Percentiles rank a stretch among this genome's conserved stretches.
Evolutionary conservation across 1,140 invertebrate species (phyloP).

Genomic region (Cydia pomonella): DNA sequence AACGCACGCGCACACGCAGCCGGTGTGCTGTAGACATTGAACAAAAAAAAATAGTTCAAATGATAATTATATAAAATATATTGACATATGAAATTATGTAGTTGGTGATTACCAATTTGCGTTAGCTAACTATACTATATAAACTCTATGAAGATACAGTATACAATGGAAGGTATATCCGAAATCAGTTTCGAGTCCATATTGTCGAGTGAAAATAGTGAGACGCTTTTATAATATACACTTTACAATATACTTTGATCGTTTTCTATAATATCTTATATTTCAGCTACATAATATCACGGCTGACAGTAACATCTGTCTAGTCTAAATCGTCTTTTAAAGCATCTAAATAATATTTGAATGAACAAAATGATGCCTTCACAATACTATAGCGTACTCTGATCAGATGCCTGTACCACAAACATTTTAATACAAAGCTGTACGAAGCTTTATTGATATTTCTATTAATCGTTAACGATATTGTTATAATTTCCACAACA

Average conservation of each 20-base stretch:
- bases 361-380: conserved; percentile 17
- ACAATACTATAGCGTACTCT: background rate
- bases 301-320: conserved; percentile 44
- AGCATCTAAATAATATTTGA: conserved; percentile 50
- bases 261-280: conserved; percentile 46
- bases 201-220: conserved; percentile 63
- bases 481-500: background rate
- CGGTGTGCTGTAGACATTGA: background rate
- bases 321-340: conserved; percentile 58
- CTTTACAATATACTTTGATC: conserved; percentile 54
- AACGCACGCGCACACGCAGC: too few species aligned
- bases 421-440: conserved; percentile 25
- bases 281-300: conserved; percentile 68
- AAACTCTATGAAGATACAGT: conserved; percentile 39
- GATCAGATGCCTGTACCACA: background rate
- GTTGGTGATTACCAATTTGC: conserved; percentile 2
- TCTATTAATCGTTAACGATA: too few species aligned
- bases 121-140: conserved; percentile 28
- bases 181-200: conserved; percentile 50
- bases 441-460: background rate
- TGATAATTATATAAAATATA: conserved; percentile 13
- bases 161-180: conserved; percentile 52
- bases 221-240: conserved; percentile 43
- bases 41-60: background rate
- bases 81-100: conserved; percentile 8